A percentile compares a stretch with the other conserved stretches of the same genome.
Conservation (phyloP, 1,140 invertebrate genomes). For the Apis mellifera region DNA sequence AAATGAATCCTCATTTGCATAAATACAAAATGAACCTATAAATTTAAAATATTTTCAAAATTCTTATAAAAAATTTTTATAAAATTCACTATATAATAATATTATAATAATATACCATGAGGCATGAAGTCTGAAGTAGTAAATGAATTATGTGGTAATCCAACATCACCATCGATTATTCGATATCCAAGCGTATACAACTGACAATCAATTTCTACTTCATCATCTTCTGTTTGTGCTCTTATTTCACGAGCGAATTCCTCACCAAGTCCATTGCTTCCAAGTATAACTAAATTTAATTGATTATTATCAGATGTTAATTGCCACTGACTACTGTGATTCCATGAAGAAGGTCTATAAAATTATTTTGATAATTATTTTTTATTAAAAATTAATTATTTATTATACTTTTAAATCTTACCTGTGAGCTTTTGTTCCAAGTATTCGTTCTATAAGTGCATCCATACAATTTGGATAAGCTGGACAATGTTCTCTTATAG, state of each 20-base stretch:
- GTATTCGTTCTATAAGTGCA: conserved; percentile 88
- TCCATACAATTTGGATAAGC: conserved; percentile 95
- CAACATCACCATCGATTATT: conserved; percentile 93
- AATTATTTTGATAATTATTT: conserved; percentile 48
- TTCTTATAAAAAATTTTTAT: neutral
- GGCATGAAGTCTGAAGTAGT: conserved; percentile 89
- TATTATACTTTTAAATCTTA: conserved; percentile 54
- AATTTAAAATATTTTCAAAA: conserved; percentile 3
- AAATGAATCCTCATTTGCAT: conserved; percentile 94
- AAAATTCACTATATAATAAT: neutral
- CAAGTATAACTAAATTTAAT: conserved; percentile 89
- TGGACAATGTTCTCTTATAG: conserved; percentile 96
- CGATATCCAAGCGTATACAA: conserved; percentile 92
- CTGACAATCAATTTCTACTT: conserved; percentile 92
- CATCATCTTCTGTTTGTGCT: conserved; percentile 89
- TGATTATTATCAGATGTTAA: conserved; percentile 86
- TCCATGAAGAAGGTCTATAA: conserved; percentile 85
- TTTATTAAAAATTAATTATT: too few species aligned
- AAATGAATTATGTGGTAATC: conserved; percentile 89
- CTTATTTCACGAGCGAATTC: conserved; percentile 90
- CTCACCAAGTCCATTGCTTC: conserved; percentile 88
- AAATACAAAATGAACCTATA: conserved; percentile 92
- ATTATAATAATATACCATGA: conserved; percentile 82
- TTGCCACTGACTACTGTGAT: conserved; percentile 86
- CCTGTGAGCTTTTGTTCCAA: conserved; percentile 87